phyloP scores from a whole-genome alignment of 1,140 invertebrate genomes.

The Drosophila nigromelanica region DNA sequence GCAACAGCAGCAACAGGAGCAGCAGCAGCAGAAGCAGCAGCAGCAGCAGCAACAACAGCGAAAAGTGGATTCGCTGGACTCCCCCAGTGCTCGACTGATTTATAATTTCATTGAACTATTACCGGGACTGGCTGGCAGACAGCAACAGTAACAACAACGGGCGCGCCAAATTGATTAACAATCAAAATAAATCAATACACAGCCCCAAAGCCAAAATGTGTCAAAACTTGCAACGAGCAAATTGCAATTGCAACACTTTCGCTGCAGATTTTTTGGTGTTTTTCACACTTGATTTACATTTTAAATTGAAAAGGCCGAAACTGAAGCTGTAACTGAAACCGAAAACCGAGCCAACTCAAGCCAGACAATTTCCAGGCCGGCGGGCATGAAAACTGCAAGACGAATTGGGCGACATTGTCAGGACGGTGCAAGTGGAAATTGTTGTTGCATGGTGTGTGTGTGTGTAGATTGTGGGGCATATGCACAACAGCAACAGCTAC shows the following conservation, averaged over 20 bases:
- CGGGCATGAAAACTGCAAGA: slow-evolving; percentile 78
- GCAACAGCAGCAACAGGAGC: neutral
- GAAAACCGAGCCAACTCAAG: slow-evolving; percentile 33
- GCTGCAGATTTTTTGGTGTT: slow-evolving; percentile 61
- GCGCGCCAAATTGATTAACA: slow-evolving; percentile 79
- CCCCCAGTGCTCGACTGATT: slow-evolving; percentile 54
- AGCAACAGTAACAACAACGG: slow-evolving; percentile 16
- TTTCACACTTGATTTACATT: slow-evolving; percentile 82
- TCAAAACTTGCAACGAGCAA: slow-evolving; percentile 79
- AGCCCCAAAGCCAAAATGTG: slow-evolving; percentile 72
- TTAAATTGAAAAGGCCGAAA: slow-evolving; percentile 79
- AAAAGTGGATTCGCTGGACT: neutral
- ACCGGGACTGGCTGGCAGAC: slow-evolving; percentile 43
- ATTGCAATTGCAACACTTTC: slow-evolving; percentile 82
- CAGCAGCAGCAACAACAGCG: neutral
- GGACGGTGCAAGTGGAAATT: slow-evolving; percentile 14
- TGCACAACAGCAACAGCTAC: slow-evolving; percentile 22
- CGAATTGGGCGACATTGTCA: slow-evolving; percentile 80
- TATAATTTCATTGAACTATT: slow-evolving; percentile 82
- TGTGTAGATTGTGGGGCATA: slow-evolving; percentile 59
- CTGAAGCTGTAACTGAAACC: slow-evolving; percentile 43
- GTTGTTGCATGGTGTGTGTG: slow-evolving; percentile 19
- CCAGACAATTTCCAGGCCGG: slow-evolving; percentile 56
- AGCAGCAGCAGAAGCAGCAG: too few relatives aligned
- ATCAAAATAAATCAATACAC: slow-evolving; percentile 80